These are phyloP conservation scores for Urocolius indicus DNA, from an alignment of 2,113 vertebrate species.

Conservation along the genomic window DNA sequence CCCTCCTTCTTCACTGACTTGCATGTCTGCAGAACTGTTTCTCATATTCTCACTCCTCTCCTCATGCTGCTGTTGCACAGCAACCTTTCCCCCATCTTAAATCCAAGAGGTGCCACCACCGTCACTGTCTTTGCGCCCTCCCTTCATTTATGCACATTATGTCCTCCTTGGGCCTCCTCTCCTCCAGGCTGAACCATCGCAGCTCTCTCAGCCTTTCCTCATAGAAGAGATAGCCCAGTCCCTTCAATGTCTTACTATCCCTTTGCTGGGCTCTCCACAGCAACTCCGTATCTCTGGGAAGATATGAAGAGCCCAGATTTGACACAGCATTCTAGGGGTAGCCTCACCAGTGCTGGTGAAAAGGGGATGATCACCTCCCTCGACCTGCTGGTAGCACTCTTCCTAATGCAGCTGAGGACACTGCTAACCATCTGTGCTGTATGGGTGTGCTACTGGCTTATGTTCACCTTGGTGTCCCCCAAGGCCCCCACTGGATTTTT, in stretches of 20 bases:
- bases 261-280: not conserved
- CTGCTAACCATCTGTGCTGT: not conserved
- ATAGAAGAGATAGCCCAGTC: not conserved
- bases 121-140: accelerated
- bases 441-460: not conserved
- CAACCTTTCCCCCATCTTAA: not conserved
- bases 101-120: not conserved
- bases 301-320: not conserved
- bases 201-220: not conserved
- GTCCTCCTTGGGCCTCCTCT: too few relatives aligned
- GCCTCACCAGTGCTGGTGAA: not conserved
- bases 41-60: not conserved
- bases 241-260: not conserved
- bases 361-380: not conserved
- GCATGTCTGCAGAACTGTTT: not conserved
- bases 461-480: not conserved
- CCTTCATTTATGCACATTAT: not conserved
- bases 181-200: not conserved
- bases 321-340: not conserved
- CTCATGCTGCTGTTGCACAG: not conserved
- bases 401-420: not conserved
- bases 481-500: not conserved
- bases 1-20: not conserved
- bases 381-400: not conserved
- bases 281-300: not conserved